Evolutionary conservation across 2,797 vertebrate species (phyloP), one percentile per base, ranked within the genome.

Genomic region (Heterohyrax brucei): DNA sequence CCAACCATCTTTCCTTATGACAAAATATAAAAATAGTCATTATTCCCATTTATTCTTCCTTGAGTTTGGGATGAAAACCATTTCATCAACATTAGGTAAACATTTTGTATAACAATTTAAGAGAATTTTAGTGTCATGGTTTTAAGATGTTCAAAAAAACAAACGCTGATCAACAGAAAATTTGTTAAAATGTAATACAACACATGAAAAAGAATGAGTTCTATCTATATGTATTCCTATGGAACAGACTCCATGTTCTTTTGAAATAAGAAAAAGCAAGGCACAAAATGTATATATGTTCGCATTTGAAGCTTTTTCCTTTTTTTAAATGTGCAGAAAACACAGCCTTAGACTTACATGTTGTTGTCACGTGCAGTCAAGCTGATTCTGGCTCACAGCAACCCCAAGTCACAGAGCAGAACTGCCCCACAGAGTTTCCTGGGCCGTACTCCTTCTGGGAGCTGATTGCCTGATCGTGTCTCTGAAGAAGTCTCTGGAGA

Each of bases 71-170:
- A 53, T 89, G 68, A 89, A 10, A 75, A n/a, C 56, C 68, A 4
- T 76, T 88, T 72, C 78, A 61, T 91, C 86, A 84, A 73, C 33
- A 83, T 21, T 53, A 7, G n/a, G 33, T 84, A 61, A 80, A 95
- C 21, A 44, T 91, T 94, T 90, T 76, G 0, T 84, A n/a, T 79
- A 89, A 76, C 77, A 26, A 59, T 62, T 92, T 75, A 89, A 92
- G 76, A 83, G 73, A 46, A 76, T 59, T 80, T 61, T 14, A 26
- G 3, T 48, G 78, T 39, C 2, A 13, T 75, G 56, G 24, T 86
- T 91, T 96, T 53, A 62, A 94, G 93, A 87, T 77, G 24, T 64
- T 95, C 82, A 91, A 33, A 88, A 95, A 85, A 93, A n/a, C n/a
- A 62, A 18, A 89, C 48, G 33, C 66, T 86, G 56, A 82, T 56